phyloP scores from a whole-genome alignment of 2,797 vertebrate genomes.

The Ciconia nigra region DNA sequence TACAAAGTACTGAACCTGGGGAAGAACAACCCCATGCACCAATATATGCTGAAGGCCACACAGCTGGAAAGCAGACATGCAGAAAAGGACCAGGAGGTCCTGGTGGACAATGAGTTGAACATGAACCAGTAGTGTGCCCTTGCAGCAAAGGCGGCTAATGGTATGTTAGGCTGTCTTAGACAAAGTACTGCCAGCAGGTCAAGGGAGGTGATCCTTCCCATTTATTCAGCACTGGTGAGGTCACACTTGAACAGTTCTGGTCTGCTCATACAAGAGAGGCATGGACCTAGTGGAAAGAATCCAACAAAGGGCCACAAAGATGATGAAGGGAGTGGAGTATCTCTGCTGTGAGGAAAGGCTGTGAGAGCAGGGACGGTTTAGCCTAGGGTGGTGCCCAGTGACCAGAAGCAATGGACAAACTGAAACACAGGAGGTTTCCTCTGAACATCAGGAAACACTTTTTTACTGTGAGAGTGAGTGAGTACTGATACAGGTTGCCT shows the following conservation, averaged over 20 bases:
- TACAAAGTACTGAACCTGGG: not conserved
- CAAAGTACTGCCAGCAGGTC: not conserved
- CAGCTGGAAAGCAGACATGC: not conserved
- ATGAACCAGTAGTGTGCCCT: not conserved
- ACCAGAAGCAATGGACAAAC: not conserved
- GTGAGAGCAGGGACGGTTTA: not conserved
- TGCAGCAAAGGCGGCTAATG: not conserved
- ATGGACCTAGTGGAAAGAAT: not conserved
- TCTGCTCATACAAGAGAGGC: not conserved
- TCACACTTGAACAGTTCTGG: not conserved
- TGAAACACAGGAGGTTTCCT: not conserved
- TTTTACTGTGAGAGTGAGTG: not conserved
- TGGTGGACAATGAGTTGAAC: not conserved
- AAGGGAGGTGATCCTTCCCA: not conserved
- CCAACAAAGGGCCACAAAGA: not conserved
- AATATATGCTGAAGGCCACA: not conserved
- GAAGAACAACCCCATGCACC: not conserved
- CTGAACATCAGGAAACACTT: not conserved
- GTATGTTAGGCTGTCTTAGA: not conserved
- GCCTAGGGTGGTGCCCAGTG: not conserved
- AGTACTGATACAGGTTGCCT: not conserved
- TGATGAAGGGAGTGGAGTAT: not conserved
- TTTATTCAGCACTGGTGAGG: not conserved
- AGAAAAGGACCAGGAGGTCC: not conserved
- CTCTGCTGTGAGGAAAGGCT: not conserved